A percentile compares a stretch with the other conserved stretches of the same genome.
Conservation (phyloP, 92 coral and sea anemone species). For the Ricordea florida region DNA sequence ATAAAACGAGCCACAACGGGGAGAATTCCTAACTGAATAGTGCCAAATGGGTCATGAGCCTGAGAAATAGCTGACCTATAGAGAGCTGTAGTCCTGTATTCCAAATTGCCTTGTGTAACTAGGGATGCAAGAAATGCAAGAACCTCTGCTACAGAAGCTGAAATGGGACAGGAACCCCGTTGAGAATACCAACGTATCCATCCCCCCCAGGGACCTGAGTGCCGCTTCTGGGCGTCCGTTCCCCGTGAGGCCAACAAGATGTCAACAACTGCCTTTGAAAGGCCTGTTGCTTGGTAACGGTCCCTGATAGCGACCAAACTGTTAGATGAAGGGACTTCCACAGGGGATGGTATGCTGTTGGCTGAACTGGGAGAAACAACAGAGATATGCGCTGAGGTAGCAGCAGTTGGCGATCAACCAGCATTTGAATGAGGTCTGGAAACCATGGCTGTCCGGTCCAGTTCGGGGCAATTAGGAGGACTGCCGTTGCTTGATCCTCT, state of each 20-base stretch:
- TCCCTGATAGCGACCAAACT: constrained; percentile 43
- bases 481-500: constrained; percentile 37
- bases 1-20: too few species aligned
- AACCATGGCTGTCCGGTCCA: constrained; percentile 64
- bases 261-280: constrained; percentile 36
- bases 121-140: too few species aligned
- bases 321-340: constrained; percentile 53
- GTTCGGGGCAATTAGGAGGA: constrained; percentile 46
- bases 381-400: constrained; percentile 37
- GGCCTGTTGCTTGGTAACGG: constrained; percentile 38
- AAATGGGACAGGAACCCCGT: constrained; percentile 50
- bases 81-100: too few species aligned
- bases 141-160: too few species aligned
- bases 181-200: constrained; percentile 53
- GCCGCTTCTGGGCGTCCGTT: constrained; percentile 36
- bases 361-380: constrained; percentile 53
- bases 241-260: constrained; percentile 41
- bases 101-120: too few species aligned
- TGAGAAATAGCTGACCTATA: too few species aligned
- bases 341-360: constrained; percentile 39
- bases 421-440: constrained; percentile 29
- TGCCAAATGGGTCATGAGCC: too few species aligned
- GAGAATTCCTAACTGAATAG: too few species aligned
- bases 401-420: constrained; percentile 44
- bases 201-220: constrained; percentile 50